A percentile compares a stretch with the other conserved stretches of the same genome.
Conservation (phyloP, 2,797 vertebrate genomes). For the Spea hammondii region DNA sequence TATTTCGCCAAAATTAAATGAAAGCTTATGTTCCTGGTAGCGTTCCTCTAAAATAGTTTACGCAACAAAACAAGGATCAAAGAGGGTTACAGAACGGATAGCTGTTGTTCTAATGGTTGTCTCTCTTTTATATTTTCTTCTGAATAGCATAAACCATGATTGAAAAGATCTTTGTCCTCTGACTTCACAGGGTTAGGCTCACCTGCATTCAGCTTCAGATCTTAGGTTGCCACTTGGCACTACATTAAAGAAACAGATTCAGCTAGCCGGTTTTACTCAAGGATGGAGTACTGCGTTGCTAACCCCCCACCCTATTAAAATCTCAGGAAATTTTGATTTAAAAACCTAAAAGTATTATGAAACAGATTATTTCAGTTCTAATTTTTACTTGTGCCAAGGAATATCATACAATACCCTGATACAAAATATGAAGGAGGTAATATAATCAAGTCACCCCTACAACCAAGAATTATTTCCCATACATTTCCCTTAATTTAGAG, state of each 20-base stretch:
- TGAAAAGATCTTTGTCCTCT: slow-evolving; percentile 49
- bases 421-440: too few relatives aligned
- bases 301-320: background rate
- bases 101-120: slow-evolving; percentile 24
- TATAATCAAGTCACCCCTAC: too few relatives aligned
- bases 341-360: background rate
- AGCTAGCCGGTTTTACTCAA: slow-evolving; percentile 30
- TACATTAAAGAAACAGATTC: slow-evolving; percentile 38
- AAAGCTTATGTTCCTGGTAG: too few relatives aligned
- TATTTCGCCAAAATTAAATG: too few relatives aligned
- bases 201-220: slow-evolving; percentile 35
- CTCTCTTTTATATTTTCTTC: slow-evolving; percentile 24
- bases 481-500: too few relatives aligned
- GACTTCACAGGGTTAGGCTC: slow-evolving; percentile 35
- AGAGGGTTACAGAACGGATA: slow-evolving; percentile 1
- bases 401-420: too few relatives aligned
- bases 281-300: slow-evolving; percentile 21
- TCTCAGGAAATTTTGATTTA: slow-evolving; percentile 14
- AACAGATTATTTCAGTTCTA: too few relatives aligned
- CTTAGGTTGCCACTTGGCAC: slow-evolving; percentile 47
- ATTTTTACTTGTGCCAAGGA: too few relatives aligned
- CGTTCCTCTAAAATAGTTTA: too few relatives aligned
- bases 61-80: too few relatives aligned
- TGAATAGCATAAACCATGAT: slow-evolving; percentile 35
- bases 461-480: too few relatives aligned